Evolutionary conservation across 1,140 invertebrate genomes (phyloP), one percentile per base, ranked within the genome.

Genomic region (Lasioglossum albipes): DNA sequence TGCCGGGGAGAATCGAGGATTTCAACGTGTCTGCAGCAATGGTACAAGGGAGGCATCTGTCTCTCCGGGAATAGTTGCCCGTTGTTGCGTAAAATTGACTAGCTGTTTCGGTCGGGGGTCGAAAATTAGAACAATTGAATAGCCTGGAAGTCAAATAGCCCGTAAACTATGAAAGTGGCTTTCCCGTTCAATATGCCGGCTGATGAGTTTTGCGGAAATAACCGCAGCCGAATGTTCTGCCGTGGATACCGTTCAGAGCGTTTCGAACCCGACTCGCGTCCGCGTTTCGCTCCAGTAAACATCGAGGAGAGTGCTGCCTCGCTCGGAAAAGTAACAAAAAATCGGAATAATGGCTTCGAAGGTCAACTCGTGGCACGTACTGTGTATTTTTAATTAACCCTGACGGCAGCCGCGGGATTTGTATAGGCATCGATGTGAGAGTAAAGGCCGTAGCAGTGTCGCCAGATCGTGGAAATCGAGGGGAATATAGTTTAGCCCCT

Each of bases 1-100:
- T 54, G 22, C 45, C 59, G 67, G 49, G 57, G 69, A 36, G 36
- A 57, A 73, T 71, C 70, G 54, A 84, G 62, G 59, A 59, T 31
- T 12, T 31, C 27, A 42, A 16, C 27, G 62, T 16, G 62, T 64
- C 31, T 27, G 52, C 18, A 49, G 45, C 45, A 49, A 49, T 54
- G 18, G 13, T 13, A 13, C 13, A 16, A 16, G 13, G 2, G 45
- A 49, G 45, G 13, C 10, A 49, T 13, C 16, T 16, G 52, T 54
- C 16, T 16, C 52, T 5, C n/a, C 9, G 41, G 42, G n/a, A 65
- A 67, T 57, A 2, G 64, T 57, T 76, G 52, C 45, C 45, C 45
- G 10, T 45, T 36, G 64, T 31, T 18, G 49, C 64, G 45, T 76
- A 27, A 76, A 68, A 76, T 27, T 12, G 31, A 20, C 20, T 16